Percentiles rank a stretch among this genome's conserved stretches.
phyloP scores from a whole-genome alignment of 2,113 vertebrate species.

The Microtus montanus region DNA sequence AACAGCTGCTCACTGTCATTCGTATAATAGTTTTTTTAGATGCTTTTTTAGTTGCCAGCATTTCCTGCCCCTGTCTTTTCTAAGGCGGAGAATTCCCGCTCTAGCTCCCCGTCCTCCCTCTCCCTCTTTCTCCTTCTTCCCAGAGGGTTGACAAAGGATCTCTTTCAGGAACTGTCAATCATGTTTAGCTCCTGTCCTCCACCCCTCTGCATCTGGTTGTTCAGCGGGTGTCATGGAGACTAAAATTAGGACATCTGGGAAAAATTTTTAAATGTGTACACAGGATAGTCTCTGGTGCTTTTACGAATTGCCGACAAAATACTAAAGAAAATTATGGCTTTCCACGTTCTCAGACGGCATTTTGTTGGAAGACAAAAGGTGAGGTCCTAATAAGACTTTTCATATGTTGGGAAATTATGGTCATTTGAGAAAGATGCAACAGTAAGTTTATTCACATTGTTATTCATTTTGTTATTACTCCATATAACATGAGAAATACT shows the following conservation, averaged over 20 bases:
- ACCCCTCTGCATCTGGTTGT: conserved; percentile 52
- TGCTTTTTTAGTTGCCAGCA: conserved; percentile 37
- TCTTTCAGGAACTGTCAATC: conserved; percentile 59
- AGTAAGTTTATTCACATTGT: conserved; percentile 16
- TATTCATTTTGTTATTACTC: conserved; percentile 5
- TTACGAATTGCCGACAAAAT: conserved; percentile 70
- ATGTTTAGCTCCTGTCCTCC: conserved; percentile 25
- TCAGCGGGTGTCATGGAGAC: conserved; percentile 10
- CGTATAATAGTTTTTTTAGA: conserved; percentile 35
- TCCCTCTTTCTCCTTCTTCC: not conserved
- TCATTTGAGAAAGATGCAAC: conserved; percentile 25
- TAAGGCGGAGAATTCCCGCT: conserved; percentile 21
- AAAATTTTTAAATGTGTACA: conserved; percentile 66
- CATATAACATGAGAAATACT: not conserved
- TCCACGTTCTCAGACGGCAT: conserved; percentile 55
- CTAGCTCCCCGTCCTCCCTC: not conserved
- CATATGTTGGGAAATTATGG: conserved; percentile 15
- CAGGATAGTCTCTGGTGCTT: conserved; percentile 68
- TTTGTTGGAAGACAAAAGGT: conserved; percentile 60
- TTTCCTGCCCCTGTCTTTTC: conserved; percentile 44
- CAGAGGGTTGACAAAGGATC: conserved; percentile 36
- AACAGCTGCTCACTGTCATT: conserved; percentile 63
- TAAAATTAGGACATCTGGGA: conserved; percentile 67
- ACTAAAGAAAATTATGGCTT: conserved; percentile 69
- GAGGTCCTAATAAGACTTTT: not conserved